Evolutionary conservation across 2,888 invertebrate species (phyloP).

Genomic region (Netelia fuscicornis): DNA sequence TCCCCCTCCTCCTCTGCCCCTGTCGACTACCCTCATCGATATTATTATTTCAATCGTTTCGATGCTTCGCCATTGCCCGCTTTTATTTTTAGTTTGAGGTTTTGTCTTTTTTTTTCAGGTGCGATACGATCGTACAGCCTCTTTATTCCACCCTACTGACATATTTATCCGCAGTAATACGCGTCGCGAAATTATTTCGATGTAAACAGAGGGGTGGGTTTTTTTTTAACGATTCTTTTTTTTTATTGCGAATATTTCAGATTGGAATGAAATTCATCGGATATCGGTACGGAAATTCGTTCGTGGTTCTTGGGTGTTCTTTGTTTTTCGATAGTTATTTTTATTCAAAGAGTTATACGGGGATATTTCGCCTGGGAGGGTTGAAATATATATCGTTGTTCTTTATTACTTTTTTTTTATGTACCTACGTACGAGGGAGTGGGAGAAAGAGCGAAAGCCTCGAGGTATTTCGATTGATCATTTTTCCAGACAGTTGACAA

Average conservation of each 20-base stretch:
- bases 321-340: conserved; percentile 27
- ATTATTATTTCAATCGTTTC: conserved; percentile 28
- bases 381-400: background rate
- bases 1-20: no score
- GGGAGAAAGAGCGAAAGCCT: conserved; percentile 22
- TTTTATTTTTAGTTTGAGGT: background rate
- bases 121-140: background rate
- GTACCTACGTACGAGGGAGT: background rate
- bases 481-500: conserved; percentile 65
- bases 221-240: background rate
- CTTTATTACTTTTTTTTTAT: no score
- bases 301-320: background rate
- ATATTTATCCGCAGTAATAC: background rate
- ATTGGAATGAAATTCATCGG: background rate
- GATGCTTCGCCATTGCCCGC: background rate
- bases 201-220: background rate
- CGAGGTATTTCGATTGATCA: conserved; percentile 64
- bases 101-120: background rate
- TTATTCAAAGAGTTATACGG: conserved; percentile 24
- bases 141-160: conserved; percentile 20
- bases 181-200: background rate
- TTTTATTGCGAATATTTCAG: background rate
- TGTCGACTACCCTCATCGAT: conserved; percentile 28
- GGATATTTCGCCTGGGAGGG: background rate
- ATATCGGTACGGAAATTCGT: background rate